Evolutionary conservation across 2,888 invertebrate genomes (phyloP).

Genomic region (Perdita meconis): DNA sequence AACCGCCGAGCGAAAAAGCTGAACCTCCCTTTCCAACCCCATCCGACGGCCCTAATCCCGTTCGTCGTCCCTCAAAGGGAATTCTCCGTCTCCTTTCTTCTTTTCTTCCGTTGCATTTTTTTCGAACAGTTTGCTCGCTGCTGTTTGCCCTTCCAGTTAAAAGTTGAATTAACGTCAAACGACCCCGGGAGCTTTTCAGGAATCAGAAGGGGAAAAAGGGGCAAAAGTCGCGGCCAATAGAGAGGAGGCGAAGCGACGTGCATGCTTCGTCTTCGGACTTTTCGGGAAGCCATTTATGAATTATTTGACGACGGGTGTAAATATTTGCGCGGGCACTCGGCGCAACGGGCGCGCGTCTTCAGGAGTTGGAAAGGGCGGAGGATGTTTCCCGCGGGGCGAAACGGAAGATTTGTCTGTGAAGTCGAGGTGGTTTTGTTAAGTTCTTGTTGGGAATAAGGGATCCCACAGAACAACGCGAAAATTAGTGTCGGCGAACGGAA

Average conservation of each 20-base stretch:
- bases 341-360: no score
- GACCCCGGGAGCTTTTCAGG: neutral
- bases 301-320: neutral
- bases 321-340: neutral
- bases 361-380: no score
- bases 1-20: constrained; percentile 10
- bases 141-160: neutral
- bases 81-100: no score
- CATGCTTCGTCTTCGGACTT: neutral
- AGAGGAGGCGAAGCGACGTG: neutral
- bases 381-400: no score
- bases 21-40: neutral
- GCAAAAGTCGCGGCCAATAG: neutral
- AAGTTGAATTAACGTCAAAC: constrained; percentile 5
- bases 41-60: neutral
- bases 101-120: neutral
- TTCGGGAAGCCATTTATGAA: neutral
- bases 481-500: no score
- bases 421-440: no score
- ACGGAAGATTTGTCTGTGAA: no score
- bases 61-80: neutral
- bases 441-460: no score
- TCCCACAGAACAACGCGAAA: no score
- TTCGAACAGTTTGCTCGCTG: constrained; percentile 2
- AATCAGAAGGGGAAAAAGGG: neutral